Evolutionary conservation across 2,888 invertebrate genomes (phyloP).

Genomic region (Polydrusus pterygomalis): DNA sequence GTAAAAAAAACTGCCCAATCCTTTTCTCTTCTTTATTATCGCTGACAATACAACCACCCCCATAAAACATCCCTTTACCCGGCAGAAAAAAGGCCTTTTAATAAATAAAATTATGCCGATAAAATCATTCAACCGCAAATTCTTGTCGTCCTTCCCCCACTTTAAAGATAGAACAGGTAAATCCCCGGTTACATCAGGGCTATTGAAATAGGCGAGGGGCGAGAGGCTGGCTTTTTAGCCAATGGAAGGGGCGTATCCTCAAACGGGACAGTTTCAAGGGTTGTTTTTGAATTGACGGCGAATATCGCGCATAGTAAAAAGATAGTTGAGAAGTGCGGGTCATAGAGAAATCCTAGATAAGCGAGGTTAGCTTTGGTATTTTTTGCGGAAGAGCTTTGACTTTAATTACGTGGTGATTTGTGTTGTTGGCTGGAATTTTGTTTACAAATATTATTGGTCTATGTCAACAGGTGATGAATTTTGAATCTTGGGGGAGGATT

Average conservation of each 20-base stretch:
- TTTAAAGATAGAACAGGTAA: conserved; percentile 48
- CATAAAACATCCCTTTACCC: conserved; percentile 42
- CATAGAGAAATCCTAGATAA: conserved; percentile 58
- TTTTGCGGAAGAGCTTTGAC: conserved; percentile 45
- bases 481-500: too few relatives aligned
- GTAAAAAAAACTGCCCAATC: conserved; percentile 41
- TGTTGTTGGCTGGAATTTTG: neutral
- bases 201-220: conserved; percentile 56
- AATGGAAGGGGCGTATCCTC: conserved; percentile 66
- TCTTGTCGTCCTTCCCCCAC: conserved; percentile 50
- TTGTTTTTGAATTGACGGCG: conserved; percentile 63
- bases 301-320: conserved; percentile 63
- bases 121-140: conserved; percentile 53
- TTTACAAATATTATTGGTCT: too few relatives aligned
- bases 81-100: conserved; percentile 33
- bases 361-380: conserved; percentile 26
- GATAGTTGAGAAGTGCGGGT: conserved; percentile 60
- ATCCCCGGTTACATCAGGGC: conserved; percentile 26
- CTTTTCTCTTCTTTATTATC: conserved; percentile 24
- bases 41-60: conserved; percentile 43
- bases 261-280: conserved; percentile 66
- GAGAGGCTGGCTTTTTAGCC: conserved; percentile 63
- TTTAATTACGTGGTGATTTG: conserved; percentile 17
- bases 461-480: too few relatives aligned
- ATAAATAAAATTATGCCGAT: conserved; percentile 45